Conservation (phyloP, 2,888 invertebrate species). For the Leucophenga maculata region DNA sequence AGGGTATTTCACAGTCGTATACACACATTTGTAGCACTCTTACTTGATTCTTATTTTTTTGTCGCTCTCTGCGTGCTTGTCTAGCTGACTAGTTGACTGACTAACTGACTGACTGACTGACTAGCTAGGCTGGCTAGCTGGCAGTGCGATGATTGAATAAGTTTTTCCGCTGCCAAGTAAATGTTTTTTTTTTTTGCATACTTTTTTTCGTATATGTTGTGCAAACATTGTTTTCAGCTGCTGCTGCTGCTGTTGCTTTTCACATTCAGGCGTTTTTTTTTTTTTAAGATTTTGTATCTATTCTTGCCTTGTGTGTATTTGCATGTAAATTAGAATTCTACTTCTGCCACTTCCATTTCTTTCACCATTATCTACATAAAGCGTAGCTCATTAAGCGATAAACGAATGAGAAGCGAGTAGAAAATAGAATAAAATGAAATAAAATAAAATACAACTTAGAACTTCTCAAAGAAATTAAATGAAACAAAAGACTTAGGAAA, state of each 20-base stretch:
- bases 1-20: no score
- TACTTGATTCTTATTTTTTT: neutral
- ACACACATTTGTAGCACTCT: no score
- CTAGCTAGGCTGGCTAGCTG: neutral
- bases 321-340: slow-evolving; percentile 1
- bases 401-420: no score
- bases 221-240: neutral
- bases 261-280: slow-evolving; percentile 6
- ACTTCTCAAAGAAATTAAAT: neutral
- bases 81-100: neutral
- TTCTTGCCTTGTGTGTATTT: slow-evolving; percentile 2
- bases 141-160: neutral
- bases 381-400: no score
- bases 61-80: neutral
- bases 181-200: neutral
- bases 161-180: neutral
- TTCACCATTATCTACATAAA: no score
- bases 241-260: neutral
- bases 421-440: neutral
- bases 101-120: neutral
- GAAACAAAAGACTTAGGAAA: slow-evolving; percentile 50
- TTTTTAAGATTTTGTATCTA: slow-evolving; percentile 11
- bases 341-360: no score
- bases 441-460: neutral
- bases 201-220: neutral